A percentile compares a stretch with the other conserved stretches of the same genome.
phyloP scores from a whole-genome alignment of 2,888 invertebrate genomes.

The Thymelicus acteon region DNA sequence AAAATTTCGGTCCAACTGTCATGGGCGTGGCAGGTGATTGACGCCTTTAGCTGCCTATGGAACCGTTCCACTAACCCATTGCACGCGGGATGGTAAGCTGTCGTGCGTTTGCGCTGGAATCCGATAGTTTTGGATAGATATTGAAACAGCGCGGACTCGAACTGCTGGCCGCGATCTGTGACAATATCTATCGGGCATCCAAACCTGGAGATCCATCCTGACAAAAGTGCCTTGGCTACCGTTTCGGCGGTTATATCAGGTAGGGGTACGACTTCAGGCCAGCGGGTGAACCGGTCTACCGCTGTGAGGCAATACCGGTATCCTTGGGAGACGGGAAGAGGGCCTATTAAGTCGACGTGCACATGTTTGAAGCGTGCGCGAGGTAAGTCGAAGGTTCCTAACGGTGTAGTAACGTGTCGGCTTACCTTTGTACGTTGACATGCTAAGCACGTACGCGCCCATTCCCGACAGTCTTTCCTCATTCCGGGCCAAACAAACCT shows the following conservation, averaged over 20 bases:
- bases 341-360: slow-evolving; percentile 52
- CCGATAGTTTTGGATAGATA: slow-evolving; percentile 38
- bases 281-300: slow-evolving; percentile 54
- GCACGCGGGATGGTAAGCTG: slow-evolving; percentile 47
- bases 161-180: slow-evolving; percentile 52
- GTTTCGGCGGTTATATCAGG: slow-evolving; percentile 57
- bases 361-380: slow-evolving; percentile 40
- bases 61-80: slow-evolving; percentile 49
- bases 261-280: slow-evolving; percentile 55
- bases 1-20: slow-evolving; percentile 42
- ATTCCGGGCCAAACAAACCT: slow-evolving; percentile 62
- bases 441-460: slow-evolving; percentile 51
- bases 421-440: slow-evolving; percentile 58
- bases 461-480: slow-evolving; percentile 51
- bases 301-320: slow-evolving; percentile 47
- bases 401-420: slow-evolving; percentile 46
- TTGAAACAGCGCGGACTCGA: slow-evolving; percentile 45
- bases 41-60: slow-evolving; percentile 36
- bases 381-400: slow-evolving; percentile 47
- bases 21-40: slow-evolving; percentile 32
- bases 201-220: slow-evolving; percentile 50
- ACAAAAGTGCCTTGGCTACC: slow-evolving; percentile 54
- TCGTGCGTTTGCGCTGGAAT: slow-evolving; percentile 43
- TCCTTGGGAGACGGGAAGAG: slow-evolving; percentile 41
- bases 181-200: slow-evolving; percentile 56